Conservation (phyloP, 2,797 vertebrate genomes). For the Poeciliopsis paucimaculata region DNA sequence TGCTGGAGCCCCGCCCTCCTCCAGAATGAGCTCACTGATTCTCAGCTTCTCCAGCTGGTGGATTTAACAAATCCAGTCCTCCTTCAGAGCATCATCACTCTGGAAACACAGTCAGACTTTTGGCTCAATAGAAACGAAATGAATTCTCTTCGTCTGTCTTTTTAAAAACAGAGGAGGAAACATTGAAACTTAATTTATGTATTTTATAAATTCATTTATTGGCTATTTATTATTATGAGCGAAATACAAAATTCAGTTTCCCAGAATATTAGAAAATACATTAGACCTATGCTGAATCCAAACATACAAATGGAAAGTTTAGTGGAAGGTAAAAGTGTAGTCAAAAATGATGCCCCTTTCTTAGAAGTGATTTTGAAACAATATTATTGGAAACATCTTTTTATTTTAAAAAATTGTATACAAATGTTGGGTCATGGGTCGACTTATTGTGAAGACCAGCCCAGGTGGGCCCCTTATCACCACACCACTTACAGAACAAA, state of each 20-base stretch:
- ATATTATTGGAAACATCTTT: too few relatives aligned
- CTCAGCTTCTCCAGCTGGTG: not conserved
- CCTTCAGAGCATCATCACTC: not conserved
- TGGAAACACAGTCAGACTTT: not conserved
- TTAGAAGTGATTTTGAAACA: too few relatives aligned
- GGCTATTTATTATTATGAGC: not conserved
- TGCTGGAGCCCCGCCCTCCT: conserved; percentile 84
- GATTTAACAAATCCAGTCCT: not conserved
- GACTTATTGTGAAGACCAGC: not conserved
- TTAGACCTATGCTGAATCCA: not conserved
- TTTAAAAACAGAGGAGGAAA: not conserved
- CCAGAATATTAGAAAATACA: not conserved
- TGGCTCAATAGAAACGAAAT: not conserved
- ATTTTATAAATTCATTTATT: not conserved
- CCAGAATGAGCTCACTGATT: conserved; percentile 78
- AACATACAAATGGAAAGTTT: not conserved
- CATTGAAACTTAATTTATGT: not conserved
- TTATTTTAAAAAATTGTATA: too few relatives aligned
- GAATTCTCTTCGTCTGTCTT: not conserved
- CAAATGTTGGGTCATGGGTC: too few relatives aligned
- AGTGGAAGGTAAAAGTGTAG: not conserved
- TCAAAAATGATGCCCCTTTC: not conserved
- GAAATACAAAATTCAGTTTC: not conserved
- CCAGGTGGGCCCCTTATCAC: not conserved
- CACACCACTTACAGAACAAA: not conserved